Base-by-base conservation (phyloP, 2,888 invertebrate genomes). In the Adelphocoris suturalis region DNA sequence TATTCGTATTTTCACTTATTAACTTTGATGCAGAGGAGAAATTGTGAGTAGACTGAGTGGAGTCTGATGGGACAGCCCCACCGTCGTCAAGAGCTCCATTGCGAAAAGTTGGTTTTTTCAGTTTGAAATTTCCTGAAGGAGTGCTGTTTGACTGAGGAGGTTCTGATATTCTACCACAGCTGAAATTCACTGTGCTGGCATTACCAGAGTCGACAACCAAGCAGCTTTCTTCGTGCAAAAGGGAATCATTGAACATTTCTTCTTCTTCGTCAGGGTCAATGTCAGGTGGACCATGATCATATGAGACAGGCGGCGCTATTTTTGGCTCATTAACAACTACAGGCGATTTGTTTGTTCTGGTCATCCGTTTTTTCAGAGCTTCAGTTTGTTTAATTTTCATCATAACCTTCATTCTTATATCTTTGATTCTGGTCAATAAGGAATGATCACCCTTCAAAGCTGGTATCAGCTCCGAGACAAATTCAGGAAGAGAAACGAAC, bases 401-500 rank as follows among this genome's bases (percentile, higher is more conserved):
- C 93, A 95, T 95, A 5, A 96, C 93, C 92, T 95, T 95, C 91
- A 94, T 94, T 90, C 95, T 94, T 78, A 95, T 93, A 57, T 94
- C 93, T 93, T 95, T 95, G 11, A 96, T 93, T 92, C 94, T 95
- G n/a, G 19, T 23, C n/a, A 90, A 76, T 23, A 87, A 84, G 4
- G 89, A 37, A 76, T 57, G 61, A 28, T 91, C 90, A 13, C 91
- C 93, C 91, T 96, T 94, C 92, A 95, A 96, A 0, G 95, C 95
- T 1, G 95, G 95, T 87, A 96, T 95, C 91, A 94, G 94, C 91
- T 94, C 94, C 91, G 95, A 95, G 68, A 95, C 94, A 91, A 94
- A 94, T 16, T 95, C 93, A 0, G 96, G 96, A 92, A 96, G 95
- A 93, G 94, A 95, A 91, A 95, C 95, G 91, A 96, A 94, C 0